Evolutionary conservation across 2,888 invertebrate species (phyloP).

Genomic region (Dorcus hopei): DNA sequence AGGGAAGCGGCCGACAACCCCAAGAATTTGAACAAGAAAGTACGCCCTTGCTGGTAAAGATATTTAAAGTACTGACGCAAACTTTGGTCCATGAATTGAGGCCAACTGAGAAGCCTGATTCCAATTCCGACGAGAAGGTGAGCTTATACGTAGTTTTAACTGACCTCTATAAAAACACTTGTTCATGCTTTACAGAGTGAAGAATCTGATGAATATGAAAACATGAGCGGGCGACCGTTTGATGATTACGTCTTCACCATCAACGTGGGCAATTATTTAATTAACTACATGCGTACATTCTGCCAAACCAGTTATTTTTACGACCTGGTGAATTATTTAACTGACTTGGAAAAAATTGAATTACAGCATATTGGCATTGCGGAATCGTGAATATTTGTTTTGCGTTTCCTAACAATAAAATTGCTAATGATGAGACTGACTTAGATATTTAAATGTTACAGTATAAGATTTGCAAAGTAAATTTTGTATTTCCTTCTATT

Average conservation of each 20-base stretch:
- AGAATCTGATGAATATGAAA: not conserved
- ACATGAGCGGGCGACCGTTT: constrained; percentile 1
- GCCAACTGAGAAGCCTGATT: not conserved
- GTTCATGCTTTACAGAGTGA: not conserved
- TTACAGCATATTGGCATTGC: constrained; percentile 6
- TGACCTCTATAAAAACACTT: not conserved
- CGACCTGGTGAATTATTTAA: constrained; percentile 6
- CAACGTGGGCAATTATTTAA: constrained; percentile 7
- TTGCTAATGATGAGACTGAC: too few species aligned
- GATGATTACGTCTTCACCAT: constrained; percentile 9
- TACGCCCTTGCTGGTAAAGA: constrained; percentile 13
- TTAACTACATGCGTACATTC: constrained; percentile 4
- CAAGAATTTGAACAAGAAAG: not conserved
- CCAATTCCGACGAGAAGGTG: constrained; percentile 2
- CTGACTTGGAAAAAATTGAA: constrained; percentile 3
- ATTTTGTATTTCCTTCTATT: too few species aligned
- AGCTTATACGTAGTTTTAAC: not conserved
- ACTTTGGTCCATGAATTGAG: not conserved
- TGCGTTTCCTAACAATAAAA: too few species aligned
- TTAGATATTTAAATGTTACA: too few species aligned
- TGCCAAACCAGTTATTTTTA: constrained; percentile 8
- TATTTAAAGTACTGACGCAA: constrained; percentile 10
- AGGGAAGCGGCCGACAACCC: not conserved
- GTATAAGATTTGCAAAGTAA: too few species aligned
- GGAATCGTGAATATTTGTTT: too few species aligned